Conservation (phyloP, 2,113 vertebrate genomes). For the Anguilla rostrata region DNA sequence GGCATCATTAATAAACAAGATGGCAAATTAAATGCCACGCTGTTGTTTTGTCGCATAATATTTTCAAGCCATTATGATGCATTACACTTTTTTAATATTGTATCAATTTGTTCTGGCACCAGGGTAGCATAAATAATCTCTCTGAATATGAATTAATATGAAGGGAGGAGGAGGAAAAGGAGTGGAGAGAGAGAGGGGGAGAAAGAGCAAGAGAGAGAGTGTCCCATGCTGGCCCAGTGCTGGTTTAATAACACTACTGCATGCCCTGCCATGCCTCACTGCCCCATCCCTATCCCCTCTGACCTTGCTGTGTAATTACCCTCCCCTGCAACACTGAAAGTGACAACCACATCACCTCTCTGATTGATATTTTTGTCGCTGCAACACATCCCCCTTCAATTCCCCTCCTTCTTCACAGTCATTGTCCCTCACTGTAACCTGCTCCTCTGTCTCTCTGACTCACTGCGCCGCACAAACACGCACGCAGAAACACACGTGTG, state of each 20-base stretch:
- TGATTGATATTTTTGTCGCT: constrained; percentile 3
- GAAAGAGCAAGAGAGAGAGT: background rate
- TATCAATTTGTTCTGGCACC: background rate
- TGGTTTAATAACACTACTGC: background rate
- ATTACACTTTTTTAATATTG: background rate
- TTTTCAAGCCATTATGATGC: background rate
- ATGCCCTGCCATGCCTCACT: constrained; percentile 4
- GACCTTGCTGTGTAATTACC: background rate
- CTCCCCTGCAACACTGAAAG: background rate
- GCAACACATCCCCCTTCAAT: background rate
- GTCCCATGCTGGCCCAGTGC: background rate
- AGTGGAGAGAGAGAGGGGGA: background rate
- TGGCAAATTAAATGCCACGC: background rate
- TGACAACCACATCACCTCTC: background rate
- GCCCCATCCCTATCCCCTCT: background rate
- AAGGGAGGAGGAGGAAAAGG: background rate
- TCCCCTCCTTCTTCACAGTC: background rate
- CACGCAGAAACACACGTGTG: background rate
- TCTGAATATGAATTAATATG: background rate
- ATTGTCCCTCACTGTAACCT: background rate
- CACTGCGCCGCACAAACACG: background rate
- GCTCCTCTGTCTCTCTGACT: background rate
- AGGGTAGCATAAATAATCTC: background rate
- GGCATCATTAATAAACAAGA: background rate
- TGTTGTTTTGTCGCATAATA: background rate